phyloP scores from a whole-genome alignment of 2,888 invertebrate species.

The Agrochola litura region DNA sequence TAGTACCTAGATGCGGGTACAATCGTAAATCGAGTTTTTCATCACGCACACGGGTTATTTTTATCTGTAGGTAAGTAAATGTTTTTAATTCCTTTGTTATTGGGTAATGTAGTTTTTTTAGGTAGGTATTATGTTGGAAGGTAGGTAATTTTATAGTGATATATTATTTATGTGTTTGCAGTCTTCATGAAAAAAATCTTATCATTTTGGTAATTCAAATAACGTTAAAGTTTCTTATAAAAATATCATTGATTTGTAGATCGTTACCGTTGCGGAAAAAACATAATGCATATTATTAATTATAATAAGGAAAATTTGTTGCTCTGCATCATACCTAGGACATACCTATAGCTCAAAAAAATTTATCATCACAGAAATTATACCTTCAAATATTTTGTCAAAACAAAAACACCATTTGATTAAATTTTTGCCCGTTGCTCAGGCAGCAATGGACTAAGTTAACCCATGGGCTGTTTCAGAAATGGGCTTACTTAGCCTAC shows the following conservation, averaged over 20 bases:
- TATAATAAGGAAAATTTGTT: background rate
- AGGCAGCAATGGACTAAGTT: no score
- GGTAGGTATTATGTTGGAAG: no score
- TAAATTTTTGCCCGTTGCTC: no score
- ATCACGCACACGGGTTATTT: constrained; percentile 36
- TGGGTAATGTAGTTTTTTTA: background rate
- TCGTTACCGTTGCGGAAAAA: background rate
- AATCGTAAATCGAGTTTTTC: constrained; percentile 40
- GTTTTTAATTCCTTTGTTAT: constrained; percentile 25
- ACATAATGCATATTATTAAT: background rate
- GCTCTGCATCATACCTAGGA: background rate
- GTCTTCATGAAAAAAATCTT: background rate
- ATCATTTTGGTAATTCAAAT: background rate
- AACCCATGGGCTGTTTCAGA: no score
- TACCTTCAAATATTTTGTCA: background rate
- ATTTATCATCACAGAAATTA: background rate
- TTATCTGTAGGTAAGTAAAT: constrained; percentile 27
- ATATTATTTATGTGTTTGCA: background rate
- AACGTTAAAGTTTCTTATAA: background rate
- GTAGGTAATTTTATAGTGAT: background rate
- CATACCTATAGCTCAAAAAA: background rate
- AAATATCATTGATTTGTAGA: background rate
- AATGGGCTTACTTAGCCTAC: no score
- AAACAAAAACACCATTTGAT: background rate
- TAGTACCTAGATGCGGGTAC: constrained; percentile 63